Base-by-base conservation (phyloP, 2,113 vertebrate genomes). In the Oxygymnocypris stewartii region DNA sequence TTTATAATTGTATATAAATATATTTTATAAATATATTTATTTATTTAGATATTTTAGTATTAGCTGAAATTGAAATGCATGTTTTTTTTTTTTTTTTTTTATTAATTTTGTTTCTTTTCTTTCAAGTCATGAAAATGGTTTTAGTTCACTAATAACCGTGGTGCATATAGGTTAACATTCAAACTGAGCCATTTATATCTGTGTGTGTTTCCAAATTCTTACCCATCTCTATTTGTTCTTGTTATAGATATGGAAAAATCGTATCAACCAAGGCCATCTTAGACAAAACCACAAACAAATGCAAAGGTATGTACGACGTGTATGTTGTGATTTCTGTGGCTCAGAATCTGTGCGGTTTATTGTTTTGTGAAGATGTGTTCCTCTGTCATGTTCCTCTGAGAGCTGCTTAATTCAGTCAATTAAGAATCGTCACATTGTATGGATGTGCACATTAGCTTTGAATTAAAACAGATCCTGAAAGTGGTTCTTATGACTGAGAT, bases 231-330 rank as follows among this genome's bases (percentile, higher is more conserved):
- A 82, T 93, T 90, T 93, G 91, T 77, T 65, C 82, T 73, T 74
- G 93, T 94, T 91, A 51, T 91, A 99, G 98, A 94, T 99, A 98
- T 88, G 98, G 98, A 87, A 99, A 99, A 96, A 99, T 99, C 77
- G 98, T 99, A 76, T 99, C 98, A 89, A 99, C 98, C 0, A 99
- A 99, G 92, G 98, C 98, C 81, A 99, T 99, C 94, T 94, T 99
- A 97, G 98, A 99, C 94, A 99, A 99, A 93, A 96, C 98, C 73
- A 99, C 98, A 88, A 99, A 99, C 95, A 99, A 98, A 95, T 99
- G 98, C 93, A 99, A 99, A 99, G 98, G 98, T 99, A 95, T 79
- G 94, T 96, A 89, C 93, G 86, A n/a, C n/a, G n/a, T 82, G 75
- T 83, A 79, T 90, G 28, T 28, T 61, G 28, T 59, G 14, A 28